phyloP scores from a whole-genome alignment of 2,797 vertebrate genomes.

The Spinus olivaceus region DNA sequence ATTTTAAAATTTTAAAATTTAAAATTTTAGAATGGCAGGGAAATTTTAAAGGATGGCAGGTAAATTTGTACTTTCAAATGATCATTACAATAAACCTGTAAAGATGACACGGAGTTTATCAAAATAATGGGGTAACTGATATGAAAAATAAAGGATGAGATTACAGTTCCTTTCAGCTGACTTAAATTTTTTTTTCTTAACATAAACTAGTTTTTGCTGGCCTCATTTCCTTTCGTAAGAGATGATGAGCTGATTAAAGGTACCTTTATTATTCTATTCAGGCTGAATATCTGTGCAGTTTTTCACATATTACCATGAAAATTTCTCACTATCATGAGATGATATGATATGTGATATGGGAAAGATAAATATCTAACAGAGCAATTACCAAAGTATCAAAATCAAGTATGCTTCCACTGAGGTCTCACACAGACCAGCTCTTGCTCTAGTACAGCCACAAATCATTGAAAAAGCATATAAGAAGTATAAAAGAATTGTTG shows the following conservation, averaged over 20 bases:
- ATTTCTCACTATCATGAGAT: not conserved
- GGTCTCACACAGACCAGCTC: not conserved
- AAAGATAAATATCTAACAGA: conserved; percentile 6
- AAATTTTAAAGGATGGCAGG: not conserved
- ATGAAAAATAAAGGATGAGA: not conserved
- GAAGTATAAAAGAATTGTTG: not conserved
- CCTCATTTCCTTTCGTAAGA: not conserved
- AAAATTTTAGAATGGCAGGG: not conserved
- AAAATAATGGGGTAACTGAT: not conserved
- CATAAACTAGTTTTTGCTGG: not conserved
- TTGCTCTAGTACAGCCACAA: not conserved
- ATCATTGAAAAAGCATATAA: not conserved
- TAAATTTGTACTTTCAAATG: not conserved
- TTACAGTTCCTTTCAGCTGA: not conserved
- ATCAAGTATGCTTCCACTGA: not conserved
- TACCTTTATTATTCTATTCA: not conserved
- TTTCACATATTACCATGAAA: not conserved
- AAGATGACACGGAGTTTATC: not conserved
- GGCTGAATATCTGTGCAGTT: not conserved
- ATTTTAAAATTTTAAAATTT: not conserved
- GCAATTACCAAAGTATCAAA: not conserved
- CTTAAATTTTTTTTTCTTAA: not conserved
- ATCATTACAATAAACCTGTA: not conserved
- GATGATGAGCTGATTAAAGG: not conserved
- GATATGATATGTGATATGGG: not conserved